Conservation (phyloP, 2,888 invertebrate genomes). For the Osedax frankpressi region DNA sequence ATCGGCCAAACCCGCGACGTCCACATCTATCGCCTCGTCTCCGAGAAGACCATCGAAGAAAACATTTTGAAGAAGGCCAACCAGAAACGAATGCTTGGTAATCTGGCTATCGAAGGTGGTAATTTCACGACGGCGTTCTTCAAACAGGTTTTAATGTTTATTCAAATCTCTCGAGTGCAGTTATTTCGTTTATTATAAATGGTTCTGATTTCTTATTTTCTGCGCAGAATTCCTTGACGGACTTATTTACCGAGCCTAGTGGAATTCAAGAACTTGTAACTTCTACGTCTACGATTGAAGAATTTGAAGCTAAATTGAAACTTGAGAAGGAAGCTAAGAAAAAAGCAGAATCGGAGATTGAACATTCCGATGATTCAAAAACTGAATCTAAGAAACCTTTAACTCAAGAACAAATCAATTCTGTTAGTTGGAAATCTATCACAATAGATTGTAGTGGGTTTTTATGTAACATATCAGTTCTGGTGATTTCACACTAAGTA, state of each 20-base stretch:
- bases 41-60: constrained; percentile 93
- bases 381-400: neutral
- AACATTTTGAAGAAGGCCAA: constrained; percentile 97
- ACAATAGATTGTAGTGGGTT: neutral
- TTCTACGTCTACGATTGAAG: neutral
- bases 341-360: neutral
- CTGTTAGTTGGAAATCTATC: neutral
- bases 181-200: too few species aligned
- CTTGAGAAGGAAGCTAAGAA: neutral
- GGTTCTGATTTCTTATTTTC: neutral
- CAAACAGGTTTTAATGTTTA: constrained; percentile 58
- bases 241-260: neutral
- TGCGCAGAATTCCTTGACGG: neutral
- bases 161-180: too few species aligned
- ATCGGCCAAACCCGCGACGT: constrained; percentile 99
- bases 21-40: constrained; percentile 88
- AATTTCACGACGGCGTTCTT: constrained; percentile 95
- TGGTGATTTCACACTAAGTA: constrained; percentile 7
- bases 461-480: neutral
- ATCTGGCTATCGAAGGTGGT: constrained; percentile 93
- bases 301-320: neutral
- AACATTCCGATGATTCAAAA: neutral
- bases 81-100: constrained; percentile 89
- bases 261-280: neutral
- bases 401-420: constrained; percentile 21